Evolutionary conservation across 1,140 invertebrate genomes (phyloP), one percentile per base, ranked within the genome.

Genomic region (Mizuhopecten yessoensis): DNA sequence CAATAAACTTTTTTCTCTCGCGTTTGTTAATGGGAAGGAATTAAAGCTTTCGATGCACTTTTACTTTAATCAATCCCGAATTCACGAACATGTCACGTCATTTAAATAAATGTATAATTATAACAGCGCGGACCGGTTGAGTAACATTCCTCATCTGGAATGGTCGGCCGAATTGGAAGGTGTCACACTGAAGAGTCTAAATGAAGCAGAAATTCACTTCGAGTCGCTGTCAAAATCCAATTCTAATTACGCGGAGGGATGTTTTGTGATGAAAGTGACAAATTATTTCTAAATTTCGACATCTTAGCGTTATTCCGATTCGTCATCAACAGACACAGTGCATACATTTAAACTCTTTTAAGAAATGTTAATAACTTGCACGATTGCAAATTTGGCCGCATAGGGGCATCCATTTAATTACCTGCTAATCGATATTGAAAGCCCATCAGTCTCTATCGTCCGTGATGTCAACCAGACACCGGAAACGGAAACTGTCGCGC

Each of bases 401-500:
- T 75, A n/a, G 57, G 23, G n/a, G 57, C 57, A 75, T 75, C 57
- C n/a, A 29, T 75, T 1, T 75, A 75, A 75, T 75, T 29, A 75
- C n/a, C 57, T n/a, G 42, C 9, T 45, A 20, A 45, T 45, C 42
- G 42, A 45, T 45, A 45, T 39, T 13, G 42, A 45, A 75, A 75
- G n/a, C n/a, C 15, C 0, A 29, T 29, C 57, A 17, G 23, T 17
- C 29, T 75, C 57, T 75, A 7, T 57, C 23, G 57, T 17, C 29
- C n/a, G 2, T 75, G n/a, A 75, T 75, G 23, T 75, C 57, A 75
- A n/a, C 29, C 57, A 75, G 57, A 29, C 57, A 75, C 57, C 57
- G 57, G 57, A 75, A 75, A 17, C n/a, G 57, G 57, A 75, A 75
- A 75, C 57, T 29, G 57, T 75, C 57, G 57, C 57, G 57, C 3